Conservation (phyloP, 2,797 vertebrate species). For the Choloepus didactylus region DNA sequence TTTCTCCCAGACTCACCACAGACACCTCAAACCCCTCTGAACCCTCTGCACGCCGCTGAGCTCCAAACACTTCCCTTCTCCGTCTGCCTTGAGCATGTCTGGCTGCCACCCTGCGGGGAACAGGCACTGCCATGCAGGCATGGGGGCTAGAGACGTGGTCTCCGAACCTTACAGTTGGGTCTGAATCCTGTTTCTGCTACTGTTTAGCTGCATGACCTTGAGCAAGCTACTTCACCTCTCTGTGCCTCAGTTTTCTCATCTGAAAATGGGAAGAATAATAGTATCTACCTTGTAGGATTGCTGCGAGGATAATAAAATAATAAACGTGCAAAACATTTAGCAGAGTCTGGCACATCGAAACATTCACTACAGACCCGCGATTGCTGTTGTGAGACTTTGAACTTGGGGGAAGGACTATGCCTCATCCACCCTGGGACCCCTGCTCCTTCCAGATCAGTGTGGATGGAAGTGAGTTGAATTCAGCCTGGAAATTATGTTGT, state of each 20-base stretch:
- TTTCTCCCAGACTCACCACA: background rate
- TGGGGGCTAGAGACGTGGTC: accelerated
- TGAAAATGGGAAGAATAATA: background rate
- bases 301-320: background rate
- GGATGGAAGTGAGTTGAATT: background rate
- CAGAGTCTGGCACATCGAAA: accelerated
- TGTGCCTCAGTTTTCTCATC: constrained; percentile 45
- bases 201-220: background rate
- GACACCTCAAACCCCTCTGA: background rate
- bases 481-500: background rate
- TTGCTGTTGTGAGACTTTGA: background rate
- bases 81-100: background rate
- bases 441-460: background rate
- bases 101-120: background rate
- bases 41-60: background rate
- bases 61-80: background rate
- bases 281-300: background rate
- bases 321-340: background rate
- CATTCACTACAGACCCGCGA: background rate
- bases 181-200: background rate
- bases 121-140: accelerated
- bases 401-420: background rate
- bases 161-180: background rate
- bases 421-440: background rate
- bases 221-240: background rate